Base-by-base conservation (phyloP, 1,140 invertebrate genomes). In the Odontomachus brunneus region DNA sequence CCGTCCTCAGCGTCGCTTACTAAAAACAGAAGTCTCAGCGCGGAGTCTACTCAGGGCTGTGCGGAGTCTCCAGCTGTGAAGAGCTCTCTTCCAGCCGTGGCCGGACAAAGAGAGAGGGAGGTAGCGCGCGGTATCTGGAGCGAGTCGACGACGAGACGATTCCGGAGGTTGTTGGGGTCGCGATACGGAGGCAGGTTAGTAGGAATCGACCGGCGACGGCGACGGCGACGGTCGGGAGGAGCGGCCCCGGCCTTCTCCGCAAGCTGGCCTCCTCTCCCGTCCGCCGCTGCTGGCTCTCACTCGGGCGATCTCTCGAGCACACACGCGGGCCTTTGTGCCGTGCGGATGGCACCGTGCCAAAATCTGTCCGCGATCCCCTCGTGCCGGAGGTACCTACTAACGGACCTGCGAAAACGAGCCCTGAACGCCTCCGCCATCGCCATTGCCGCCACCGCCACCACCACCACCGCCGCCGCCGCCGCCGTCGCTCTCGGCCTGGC, bases 371-470 rank as follows among this genome's bases (percentile, higher is more conserved):
- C 87, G 88, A 89, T 92, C 90, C 91, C 89, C 90, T 91, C 89
- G 87, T 86, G 87, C 53, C 82, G 29, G 71, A 69, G 51, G 24
- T 75, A 26, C 73, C 62, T 85, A 92, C 91, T 93, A 93, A 91
- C 92, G 89, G 88, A 89, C 87, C 87, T 88, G 90, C 90, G 89
- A 89, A 91, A 92, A 92, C 90, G 84, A 90, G 89, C 90, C 89
- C 89, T 89, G 84, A 80, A 53, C 53, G 51, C 29, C 29, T 33
- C n/a, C 29, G 29, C 29, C 29, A 5, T 5, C 29, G 29, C 29
- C 29, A 5, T n/a, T n/a, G n/a, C n/a, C 29, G 29, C 29, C 29
- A 5, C 29, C 29, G 29, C 29, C 29, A 5, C 29, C 29, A 5
- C 29, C 29, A 5, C 5, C 29, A 5, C 5, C 29, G 29, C 5